Conservation (phyloP, 2,797 vertebrate species). For the Chelidonichthys spinosus region DNA sequence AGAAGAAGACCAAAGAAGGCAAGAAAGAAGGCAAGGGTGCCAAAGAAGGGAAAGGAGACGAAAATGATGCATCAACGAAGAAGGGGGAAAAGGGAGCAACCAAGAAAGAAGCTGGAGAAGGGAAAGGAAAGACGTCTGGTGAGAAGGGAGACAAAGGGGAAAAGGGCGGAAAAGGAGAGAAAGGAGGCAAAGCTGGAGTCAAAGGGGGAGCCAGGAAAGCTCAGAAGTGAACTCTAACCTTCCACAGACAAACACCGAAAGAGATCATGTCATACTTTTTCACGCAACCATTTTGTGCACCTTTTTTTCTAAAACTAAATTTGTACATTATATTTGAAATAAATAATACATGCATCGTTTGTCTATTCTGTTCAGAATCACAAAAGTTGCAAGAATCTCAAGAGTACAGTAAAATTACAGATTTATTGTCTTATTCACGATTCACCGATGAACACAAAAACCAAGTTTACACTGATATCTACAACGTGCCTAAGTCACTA, state of each 20-base stretch:
- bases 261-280: slow-evolving; percentile 47
- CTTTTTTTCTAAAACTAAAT: slow-evolving; percentile 63
- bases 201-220: slow-evolving; percentile 80
- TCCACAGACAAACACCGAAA: slow-evolving; percentile 35
- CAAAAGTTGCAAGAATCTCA: neutral
- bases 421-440: slow-evolving; percentile 82
- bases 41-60: slow-evolving; percentile 75
- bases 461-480: slow-evolving; percentile 71
- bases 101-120: slow-evolving; percentile 66
- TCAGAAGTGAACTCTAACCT: slow-evolving; percentile 76
- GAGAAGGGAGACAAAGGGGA: slow-evolving; percentile 63
- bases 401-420: slow-evolving; percentile 60
- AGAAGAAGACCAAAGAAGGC: slow-evolving; percentile 83
- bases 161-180: slow-evolving; percentile 60
- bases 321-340: slow-evolving; percentile 69
- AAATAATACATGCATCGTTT: slow-evolving; percentile 34
- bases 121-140: slow-evolving; percentile 67
- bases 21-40: slow-evolving; percentile 83
- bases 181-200: slow-evolving; percentile 72
- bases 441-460: slow-evolving; percentile 75
- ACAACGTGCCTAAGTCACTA: slow-evolving; percentile 62
- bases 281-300: slow-evolving; percentile 16
- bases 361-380: neutral
- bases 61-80: slow-evolving; percentile 67
- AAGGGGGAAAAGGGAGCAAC: slow-evolving; percentile 63